Base-by-base conservation (phyloP, 2,113 vertebrate species). In the Neolamprologus ventralis region DNA sequence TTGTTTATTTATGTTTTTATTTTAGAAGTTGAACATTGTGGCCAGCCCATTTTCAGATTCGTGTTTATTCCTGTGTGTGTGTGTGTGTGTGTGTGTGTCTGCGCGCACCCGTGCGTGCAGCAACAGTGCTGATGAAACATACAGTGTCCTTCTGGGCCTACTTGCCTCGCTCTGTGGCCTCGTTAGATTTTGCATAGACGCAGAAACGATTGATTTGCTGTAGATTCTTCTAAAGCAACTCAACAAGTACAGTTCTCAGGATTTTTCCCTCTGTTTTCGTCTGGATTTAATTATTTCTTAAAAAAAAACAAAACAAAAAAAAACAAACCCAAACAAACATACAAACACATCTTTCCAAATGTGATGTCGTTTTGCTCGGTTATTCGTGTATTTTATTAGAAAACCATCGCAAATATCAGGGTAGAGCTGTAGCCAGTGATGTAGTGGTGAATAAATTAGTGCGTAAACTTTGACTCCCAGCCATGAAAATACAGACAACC, bases 121-220 rank as follows among this genome's bases (percentile, higher is more conserved):
- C 47, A 75, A 42, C 80, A 85, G 87, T 88, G 86, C 86, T 84
- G 31, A 85, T 91, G 85, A 85, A 68, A 84, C 85, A 83, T 53
- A 82, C 84, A 86, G 85, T 87, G 83, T 84, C 75, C 89, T 65
- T 49, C 79, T 26, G 78, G 92, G 92, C 89, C 91, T 87, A 28
- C 85, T 31, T 65, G 84, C 90, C 86, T 93, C 47, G 10, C 86
- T 85, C 58, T 91, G 81, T 90, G 81, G 68, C 85, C 88, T 91
- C 84, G 23, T 92, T 90, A 85, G 85, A 86, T 91, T 94, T 95
- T 96, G 95, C 95, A 95, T 96, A 96, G 95, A 94, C 93, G 93
- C 87, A 78, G 89, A 92, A 93, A 93, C 89, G 78, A 93, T 83
- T 91, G 89, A 89, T 93, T 92, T 83, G 57, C 89, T 88, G 79